phyloP scores from a whole-genome alignment of 1,140 invertebrate genomes.

The Leptinotarsa undecemlineata region DNA sequence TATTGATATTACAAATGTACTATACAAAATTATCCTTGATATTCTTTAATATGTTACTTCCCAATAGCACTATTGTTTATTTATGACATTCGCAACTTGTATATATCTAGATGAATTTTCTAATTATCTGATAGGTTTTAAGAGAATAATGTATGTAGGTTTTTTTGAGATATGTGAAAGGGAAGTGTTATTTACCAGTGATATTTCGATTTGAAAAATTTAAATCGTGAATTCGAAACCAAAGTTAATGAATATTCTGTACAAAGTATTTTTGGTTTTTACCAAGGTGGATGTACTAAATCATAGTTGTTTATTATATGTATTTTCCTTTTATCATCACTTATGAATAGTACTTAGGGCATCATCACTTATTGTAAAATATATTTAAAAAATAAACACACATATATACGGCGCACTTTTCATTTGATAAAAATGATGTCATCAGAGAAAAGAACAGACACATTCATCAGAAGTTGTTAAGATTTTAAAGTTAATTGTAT shows the following conservation, averaged over 20 bases:
- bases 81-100: background rate
- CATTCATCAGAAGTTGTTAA: no score
- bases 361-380: conserved; percentile 11
- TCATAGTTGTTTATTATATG: conserved; percentile 10
- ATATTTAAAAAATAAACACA: conserved; percentile 7
- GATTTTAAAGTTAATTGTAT: no score
- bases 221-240: conserved; percentile 14
- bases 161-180: no score
- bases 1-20: conserved; percentile 11
- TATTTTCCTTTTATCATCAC: conserved; percentile 11
- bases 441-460: no score
- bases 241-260: conserved; percentile 15
- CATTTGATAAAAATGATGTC: background rate
- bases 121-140: no score
- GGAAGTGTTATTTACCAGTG: background rate
- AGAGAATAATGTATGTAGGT: no score
- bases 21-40: background rate
- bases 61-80: background rate
- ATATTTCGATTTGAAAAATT: background rate
- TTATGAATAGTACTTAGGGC: background rate
- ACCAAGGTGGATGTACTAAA: background rate
- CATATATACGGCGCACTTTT: background rate
- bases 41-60: background rate
- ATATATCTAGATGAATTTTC: no score
- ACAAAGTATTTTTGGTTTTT: conserved; percentile 1